Evolutionary conservation across 2,888 invertebrate genomes (phyloP).

Genomic region (Oscheius myriophilus): DNA sequence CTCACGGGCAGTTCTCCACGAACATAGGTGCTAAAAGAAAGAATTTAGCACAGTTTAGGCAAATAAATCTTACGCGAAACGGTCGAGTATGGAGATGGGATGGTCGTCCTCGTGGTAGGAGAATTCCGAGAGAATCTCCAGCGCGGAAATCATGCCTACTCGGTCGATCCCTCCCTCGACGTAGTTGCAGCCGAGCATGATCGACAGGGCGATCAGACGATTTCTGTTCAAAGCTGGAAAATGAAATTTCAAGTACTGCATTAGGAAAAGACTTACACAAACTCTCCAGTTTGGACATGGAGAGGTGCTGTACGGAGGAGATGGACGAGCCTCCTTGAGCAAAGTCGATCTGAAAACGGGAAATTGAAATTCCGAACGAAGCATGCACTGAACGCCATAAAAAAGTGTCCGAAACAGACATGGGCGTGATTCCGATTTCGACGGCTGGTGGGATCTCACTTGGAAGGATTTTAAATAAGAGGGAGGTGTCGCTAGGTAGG

Average conservation of each 20-base stretch:
- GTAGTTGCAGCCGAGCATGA: conserved; percentile 96
- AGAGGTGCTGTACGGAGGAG: conserved; percentile 53
- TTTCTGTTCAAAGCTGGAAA: conserved; percentile 37
- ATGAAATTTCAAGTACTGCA: background rate
- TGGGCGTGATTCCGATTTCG: too few relatives aligned
- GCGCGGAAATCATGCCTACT: conserved; percentile 42
- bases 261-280: conserved; percentile 26
- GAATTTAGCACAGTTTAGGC: background rate
- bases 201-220: conserved; percentile 84
- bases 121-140: conserved; percentile 55
- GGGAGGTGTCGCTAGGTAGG: too few relatives aligned
- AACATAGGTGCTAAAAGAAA: conserved; percentile 33
- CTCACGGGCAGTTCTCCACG: conserved; percentile 39
- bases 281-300: conserved; percentile 27
- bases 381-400: too few relatives aligned
- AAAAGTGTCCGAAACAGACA: too few relatives aligned
- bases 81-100: conserved; percentile 52
- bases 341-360: conserved; percentile 22
- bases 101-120: conserved; percentile 45
- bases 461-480: too few relatives aligned
- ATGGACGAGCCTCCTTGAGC: background rate
- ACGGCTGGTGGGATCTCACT: too few relatives aligned
- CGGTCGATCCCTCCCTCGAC: conserved; percentile 71
- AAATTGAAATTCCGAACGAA: too few relatives aligned
- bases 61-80: conserved; percentile 45